phyloP scores from a whole-genome alignment of 2,888 invertebrate species.

The Eudemis profundana region DNA sequence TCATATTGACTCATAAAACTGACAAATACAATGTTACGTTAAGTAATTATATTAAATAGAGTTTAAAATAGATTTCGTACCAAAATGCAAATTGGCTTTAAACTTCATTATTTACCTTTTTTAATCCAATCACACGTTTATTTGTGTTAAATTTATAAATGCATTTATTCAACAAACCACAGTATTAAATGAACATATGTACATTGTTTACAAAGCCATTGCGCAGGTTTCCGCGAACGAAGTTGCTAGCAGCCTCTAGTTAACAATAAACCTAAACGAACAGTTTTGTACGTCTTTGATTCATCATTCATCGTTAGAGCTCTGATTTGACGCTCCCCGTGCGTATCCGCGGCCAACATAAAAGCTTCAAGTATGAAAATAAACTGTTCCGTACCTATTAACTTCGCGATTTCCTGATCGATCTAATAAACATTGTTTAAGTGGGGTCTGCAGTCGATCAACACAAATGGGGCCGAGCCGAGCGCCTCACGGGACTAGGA shows the following conservation, averaged over 20 bases:
- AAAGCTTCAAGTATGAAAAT: conserved; percentile 63
- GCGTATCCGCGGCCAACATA: conserved; percentile 50
- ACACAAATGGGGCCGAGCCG: conserved; percentile 66
- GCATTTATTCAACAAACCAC: no score
- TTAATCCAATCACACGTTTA: no score
- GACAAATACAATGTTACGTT: not conserved
- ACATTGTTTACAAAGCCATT: no score
- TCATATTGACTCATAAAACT: not conserved
- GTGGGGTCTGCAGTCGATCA: conserved; percentile 76
- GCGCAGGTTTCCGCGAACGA: no score
- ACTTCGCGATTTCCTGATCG: conserved; percentile 74
- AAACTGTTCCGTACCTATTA: conserved; percentile 63
- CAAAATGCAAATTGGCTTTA: no score
- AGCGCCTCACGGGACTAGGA: conserved; percentile 54
- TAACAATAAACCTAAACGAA: no score
- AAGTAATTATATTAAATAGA: no score
- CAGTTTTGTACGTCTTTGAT: conserved; percentile 47
- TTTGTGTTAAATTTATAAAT: no score
- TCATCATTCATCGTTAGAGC: conserved; percentile 53
- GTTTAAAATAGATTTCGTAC: no score
- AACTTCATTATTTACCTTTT: no score
- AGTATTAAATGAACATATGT: no score
- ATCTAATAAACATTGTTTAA: conserved; percentile 71
- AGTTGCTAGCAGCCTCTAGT: no score
- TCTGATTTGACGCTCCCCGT: conserved; percentile 51